A percentile compares a stretch with the other conserved stretches of the same genome.
These are phyloP conservation scores for Nettapus auritus DNA, from an alignment of 2,113 vertebrate species.

Conservation along the genomic window DNA sequence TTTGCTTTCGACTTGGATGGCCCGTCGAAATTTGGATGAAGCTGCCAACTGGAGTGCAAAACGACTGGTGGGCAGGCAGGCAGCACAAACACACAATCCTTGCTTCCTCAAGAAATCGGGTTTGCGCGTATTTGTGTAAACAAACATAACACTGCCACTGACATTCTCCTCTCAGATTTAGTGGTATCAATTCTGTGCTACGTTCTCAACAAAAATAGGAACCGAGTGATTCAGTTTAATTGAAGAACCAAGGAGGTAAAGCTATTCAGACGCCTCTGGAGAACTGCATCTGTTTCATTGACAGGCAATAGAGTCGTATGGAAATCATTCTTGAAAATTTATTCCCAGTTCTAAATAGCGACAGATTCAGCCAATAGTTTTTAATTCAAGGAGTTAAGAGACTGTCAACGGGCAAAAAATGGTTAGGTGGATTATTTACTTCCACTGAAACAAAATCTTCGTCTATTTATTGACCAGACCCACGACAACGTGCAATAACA, in stretches of 20 bases:
- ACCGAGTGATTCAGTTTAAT: background rate
- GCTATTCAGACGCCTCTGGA: background rate
- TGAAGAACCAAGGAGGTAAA: background rate
- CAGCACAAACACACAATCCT: background rate
- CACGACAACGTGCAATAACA: fast-evolving
- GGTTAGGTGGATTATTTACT: background rate
- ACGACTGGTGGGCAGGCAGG: background rate
- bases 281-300: fast-evolving
- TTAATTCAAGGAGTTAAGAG: background rate
- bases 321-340: background rate
- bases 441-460: background rate
- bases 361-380: background rate
- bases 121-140: background rate
- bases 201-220: background rate
- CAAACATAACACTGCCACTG: background rate
- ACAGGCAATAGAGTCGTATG: fast-evolving
- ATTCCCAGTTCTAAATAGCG: background rate
- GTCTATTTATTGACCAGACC: background rate
- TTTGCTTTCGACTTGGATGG: fast-evolving
- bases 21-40: background rate
- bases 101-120: background rate
- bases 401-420: background rate
- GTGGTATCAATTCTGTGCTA: background rate
- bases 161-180: background rate
- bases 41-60: background rate